These are phyloP conservation scores for Phoeniculus purpureus DNA, from an alignment of 2,797 vertebrate genomes.

Conservation along the genomic window DNA sequence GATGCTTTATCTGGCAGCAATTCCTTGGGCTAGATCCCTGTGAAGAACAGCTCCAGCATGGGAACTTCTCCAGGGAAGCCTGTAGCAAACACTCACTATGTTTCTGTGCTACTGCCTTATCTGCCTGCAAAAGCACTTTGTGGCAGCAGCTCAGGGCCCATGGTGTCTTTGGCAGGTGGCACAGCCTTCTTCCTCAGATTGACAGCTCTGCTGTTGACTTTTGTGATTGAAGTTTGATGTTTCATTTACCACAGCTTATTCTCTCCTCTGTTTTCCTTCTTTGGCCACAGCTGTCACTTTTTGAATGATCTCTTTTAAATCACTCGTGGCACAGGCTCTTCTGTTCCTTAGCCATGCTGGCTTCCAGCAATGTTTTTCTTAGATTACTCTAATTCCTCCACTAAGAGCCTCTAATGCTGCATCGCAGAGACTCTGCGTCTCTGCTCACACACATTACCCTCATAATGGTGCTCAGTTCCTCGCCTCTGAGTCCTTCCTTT, in stretches of 20 bases:
- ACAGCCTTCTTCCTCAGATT: neutral
- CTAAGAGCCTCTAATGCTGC: neutral
- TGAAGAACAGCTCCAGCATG: neutral
- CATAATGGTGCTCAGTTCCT: neutral
- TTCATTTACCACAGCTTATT: neutral
- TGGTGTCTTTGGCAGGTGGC: neutral
- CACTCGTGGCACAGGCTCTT: neutral
- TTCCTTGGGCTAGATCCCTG: neutral
- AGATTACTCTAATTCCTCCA: neutral
- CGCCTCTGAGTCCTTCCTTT: neutral
- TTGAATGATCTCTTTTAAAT: neutral
- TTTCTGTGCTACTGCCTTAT: neutral
- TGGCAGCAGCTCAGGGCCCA: neutral
- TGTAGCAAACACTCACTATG: neutral
- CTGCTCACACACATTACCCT: neutral
- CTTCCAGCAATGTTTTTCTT: neutral
- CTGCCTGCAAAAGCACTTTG: neutral
- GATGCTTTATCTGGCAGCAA: neutral
- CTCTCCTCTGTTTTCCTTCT: slow-evolving; percentile 15
- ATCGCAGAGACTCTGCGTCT: neutral
- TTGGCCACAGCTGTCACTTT: slow-evolving; percentile 23
- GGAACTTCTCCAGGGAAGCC: neutral
- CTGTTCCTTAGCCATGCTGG: neutral
- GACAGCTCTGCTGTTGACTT: neutral
- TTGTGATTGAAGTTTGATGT: neutral